Evolutionary conservation across 2,888 invertebrate species (phyloP), one percentile per base, ranked within the genome.

Genomic region (Nycteola revayana): DNA sequence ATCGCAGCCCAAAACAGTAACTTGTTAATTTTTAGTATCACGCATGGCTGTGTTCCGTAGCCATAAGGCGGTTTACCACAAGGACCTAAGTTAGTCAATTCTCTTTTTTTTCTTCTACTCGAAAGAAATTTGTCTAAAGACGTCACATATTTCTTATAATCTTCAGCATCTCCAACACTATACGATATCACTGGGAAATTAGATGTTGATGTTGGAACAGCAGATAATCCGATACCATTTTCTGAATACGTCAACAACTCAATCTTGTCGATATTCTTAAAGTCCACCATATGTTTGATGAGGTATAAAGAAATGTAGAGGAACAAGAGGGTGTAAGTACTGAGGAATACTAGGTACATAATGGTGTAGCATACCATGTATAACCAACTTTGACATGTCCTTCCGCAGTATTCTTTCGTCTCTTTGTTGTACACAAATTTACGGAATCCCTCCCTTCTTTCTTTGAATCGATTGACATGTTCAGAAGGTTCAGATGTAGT

Each of bases 1-100:
- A 67, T 66, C 0, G 70, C 83, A n/a, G 63, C 45, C 84, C 87
- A 87, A 3, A 64, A 60, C 3, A 73, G 49, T 21, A 71, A 71
- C 28, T 72, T 85, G 44, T 87, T 88, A 36, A 87, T 69, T 42
- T 72, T 82, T 50, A 87, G 32, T 30, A 85, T 57, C 24, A 87
- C 50, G 54, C 87, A 88, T 18, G 87, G 87, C 1, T 47, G 50
- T 0, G 69, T 62, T 2, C 78, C 82, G 35, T 86, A 88, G 0
- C 87, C 87, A 31, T 76, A 88, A 0, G 87, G 87, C 0, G 54
- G 10, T 6, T 38, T 22, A 0, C 78, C 75, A 46, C 87, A 88
- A 1, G 86, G 82, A 0, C 87, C 87, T 9, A 87, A 58, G 10
- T 49, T 32, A 18, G 28, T 49, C 28, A 49, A 23, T 21, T 67